Evolutionary conservation across 2,113 vertebrate species (phyloP).

Genomic region (Monopterus albus): DNA sequence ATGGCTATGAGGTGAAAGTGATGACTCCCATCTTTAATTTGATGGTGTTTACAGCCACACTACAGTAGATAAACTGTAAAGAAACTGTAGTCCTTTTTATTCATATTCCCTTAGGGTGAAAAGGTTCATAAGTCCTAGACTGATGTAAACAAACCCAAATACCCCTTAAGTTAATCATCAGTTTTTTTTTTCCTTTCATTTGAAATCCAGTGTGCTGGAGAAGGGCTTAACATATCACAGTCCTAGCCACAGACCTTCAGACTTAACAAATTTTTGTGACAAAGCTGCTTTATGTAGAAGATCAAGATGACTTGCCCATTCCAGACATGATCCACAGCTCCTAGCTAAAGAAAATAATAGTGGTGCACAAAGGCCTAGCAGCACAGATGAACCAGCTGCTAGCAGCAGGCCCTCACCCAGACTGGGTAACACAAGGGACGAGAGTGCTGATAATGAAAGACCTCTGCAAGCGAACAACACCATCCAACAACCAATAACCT

Average conservation of each 20-base stretch:
- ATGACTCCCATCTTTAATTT: constrained; percentile 8
- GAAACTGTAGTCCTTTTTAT: constrained; percentile 1
- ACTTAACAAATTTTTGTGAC: background rate
- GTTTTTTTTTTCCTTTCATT: background rate
- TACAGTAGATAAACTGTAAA: constrained; percentile 1
- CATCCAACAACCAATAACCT: too few relatives aligned
- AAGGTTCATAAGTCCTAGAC: background rate
- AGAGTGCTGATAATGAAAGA: too few relatives aligned
- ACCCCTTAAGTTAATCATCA: background rate
- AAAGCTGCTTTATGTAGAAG: background rate
- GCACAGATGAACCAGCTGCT: too few relatives aligned
- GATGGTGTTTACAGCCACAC: constrained; percentile 11
- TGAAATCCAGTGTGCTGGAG: background rate
- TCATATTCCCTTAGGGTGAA: background rate
- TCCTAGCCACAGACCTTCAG: background rate
- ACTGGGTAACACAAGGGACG: too few relatives aligned
- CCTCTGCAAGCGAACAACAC: too few relatives aligned
- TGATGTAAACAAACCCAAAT: constrained; percentile 3
- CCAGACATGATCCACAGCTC: too few relatives aligned
- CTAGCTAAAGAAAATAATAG: too few relatives aligned
- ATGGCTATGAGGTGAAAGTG: background rate
- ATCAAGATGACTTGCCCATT: too few relatives aligned
- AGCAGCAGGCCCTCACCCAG: too few relatives aligned
- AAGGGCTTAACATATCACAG: background rate
- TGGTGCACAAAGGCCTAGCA: too few relatives aligned